Percentiles rank a stretch among this genome's conserved stretches.
phyloP scores from a whole-genome alignment of 2,888 invertebrate species.

The Cepaea hortensis region DNA sequence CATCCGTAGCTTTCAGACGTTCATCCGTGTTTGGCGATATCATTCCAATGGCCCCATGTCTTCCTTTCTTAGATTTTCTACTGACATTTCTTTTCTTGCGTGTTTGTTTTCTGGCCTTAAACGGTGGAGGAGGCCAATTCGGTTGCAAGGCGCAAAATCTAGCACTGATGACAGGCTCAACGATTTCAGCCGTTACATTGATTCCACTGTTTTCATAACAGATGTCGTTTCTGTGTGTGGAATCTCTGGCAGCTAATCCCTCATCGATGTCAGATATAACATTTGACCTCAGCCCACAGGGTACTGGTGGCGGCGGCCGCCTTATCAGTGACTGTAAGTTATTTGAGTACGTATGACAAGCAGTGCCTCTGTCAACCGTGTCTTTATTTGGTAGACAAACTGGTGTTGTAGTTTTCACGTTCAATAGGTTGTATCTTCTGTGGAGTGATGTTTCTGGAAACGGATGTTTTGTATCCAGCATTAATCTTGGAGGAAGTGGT shows the following conservation, averaged over 20 bases:
- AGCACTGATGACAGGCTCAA: background rate
- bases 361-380: background rate
- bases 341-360: background rate
- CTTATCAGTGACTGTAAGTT: background rate
- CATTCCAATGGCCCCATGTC: background rate
- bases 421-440: no score
- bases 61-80: no score
- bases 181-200: background rate
- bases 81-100: background rate
- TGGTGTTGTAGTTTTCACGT: no score
- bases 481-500: no score
- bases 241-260: no score
- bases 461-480: no score
- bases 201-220: background rate
- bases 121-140: constrained; percentile 2
- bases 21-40: background rate
- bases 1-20: background rate
- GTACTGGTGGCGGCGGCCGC: background rate
- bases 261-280: background rate
- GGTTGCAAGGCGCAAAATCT: background rate
- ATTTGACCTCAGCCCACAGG: background rate
- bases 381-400: no score
- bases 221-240: no score
- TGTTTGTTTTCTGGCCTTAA: background rate
- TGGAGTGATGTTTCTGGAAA: no score